Evolutionary conservation across 1,140 invertebrate species (phyloP).

Genomic region (Hesperophylax magnus): DNA sequence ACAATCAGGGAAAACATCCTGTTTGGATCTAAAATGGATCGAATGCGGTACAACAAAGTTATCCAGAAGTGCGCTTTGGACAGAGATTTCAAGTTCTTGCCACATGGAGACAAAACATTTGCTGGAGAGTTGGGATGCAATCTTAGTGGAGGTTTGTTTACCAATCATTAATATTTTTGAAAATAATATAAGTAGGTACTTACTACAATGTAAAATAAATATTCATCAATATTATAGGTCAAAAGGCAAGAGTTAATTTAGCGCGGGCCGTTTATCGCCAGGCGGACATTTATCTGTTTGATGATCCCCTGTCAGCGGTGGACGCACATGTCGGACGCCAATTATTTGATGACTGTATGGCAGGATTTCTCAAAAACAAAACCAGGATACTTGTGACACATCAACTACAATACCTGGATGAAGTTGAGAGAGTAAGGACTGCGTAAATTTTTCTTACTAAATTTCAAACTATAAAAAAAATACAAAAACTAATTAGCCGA

Average conservation of each 20-base stretch:
- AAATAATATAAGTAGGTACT: no score
- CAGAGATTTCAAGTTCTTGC: constrained; percentile 78
- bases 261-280: constrained; percentile 72
- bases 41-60: constrained; percentile 76
- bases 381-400: constrained; percentile 79
- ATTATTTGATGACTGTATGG: constrained; percentile 80
- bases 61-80: constrained; percentile 78
- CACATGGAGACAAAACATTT: constrained; percentile 82
- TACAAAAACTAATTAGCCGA: no score
- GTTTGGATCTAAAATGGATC: constrained; percentile 64
- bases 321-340: constrained; percentile 86
- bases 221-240: constrained; percentile 68
- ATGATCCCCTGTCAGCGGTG: constrained; percentile 88
- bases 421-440: constrained; percentile 67
- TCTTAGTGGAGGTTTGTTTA: constrained; percentile 84
- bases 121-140: constrained; percentile 84
- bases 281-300: constrained; percentile 80
- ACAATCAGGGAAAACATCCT: constrained; percentile 78
- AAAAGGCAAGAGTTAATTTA: constrained; percentile 85
- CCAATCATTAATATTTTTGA: no score
- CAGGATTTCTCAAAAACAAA: constrained; percentile 74
- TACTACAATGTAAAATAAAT: no score
- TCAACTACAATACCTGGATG: constrained; percentile 81
- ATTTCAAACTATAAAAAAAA: no score
- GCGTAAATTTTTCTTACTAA: no score